phyloP scores from a whole-genome alignment of 2,797 vertebrate genomes.

The Pantherophis vulpinus region DNA sequence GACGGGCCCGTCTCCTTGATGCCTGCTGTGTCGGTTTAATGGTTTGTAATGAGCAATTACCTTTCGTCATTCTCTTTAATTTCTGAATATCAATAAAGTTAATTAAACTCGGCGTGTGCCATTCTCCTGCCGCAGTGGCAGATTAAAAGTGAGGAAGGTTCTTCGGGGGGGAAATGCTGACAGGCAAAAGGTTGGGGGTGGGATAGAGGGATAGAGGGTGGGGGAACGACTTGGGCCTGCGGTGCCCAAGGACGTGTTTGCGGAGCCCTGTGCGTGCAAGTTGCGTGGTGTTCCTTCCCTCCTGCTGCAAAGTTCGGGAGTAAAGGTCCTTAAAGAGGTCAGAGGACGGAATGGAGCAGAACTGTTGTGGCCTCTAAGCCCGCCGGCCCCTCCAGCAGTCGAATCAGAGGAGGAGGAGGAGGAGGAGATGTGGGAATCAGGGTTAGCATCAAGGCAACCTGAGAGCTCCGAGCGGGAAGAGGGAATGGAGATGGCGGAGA shows the following conservation, averaged over 20 bases:
- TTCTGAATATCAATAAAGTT: slow-evolving; percentile 86
- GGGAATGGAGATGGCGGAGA: too few species aligned
- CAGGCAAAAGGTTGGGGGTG: neutral
- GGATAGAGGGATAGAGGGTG: neutral
- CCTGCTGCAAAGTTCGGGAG: neutral
- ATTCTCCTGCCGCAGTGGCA: slow-evolving; percentile 38
- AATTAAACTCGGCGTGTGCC: slow-evolving; percentile 76
- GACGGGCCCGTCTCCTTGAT: neutral
- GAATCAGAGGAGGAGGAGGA: too few species aligned
- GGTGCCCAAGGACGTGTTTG: neutral
- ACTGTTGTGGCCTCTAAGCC: too few species aligned
- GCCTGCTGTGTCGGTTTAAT: slow-evolving; percentile 76
- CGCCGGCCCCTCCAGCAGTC: too few species aligned
- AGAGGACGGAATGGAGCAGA: neutral
- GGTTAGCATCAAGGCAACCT: too few species aligned
- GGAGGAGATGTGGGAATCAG: too few species aligned
- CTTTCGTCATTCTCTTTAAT: slow-evolving; percentile 80
- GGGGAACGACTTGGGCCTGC: neutral
- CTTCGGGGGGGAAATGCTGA: neutral
- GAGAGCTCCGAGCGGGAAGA: too few species aligned
- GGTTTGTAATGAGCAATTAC: slow-evolving; percentile 82
- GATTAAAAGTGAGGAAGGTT: slow-evolving; percentile 42
- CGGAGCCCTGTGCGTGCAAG: fast-evolving
- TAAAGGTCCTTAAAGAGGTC: neutral
- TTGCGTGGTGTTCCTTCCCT: neutral